A percentile compares a stretch with the other conserved stretches of the same genome.
Evolutionary conservation across 2,888 invertebrate species (phyloP).

Genomic region (Parnassius mnemosyne): DNA sequence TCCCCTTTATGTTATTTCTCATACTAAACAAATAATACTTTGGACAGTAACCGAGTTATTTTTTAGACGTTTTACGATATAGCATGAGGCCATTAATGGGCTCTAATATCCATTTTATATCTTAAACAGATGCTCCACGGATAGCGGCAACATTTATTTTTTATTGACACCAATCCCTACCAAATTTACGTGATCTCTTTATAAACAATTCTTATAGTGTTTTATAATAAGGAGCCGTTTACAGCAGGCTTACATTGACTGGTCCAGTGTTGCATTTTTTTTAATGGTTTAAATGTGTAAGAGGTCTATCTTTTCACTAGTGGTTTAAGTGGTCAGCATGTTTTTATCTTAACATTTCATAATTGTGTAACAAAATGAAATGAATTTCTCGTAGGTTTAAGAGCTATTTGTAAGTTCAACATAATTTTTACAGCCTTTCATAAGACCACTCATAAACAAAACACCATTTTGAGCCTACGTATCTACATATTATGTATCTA

Average conservation of each 20-base stretch:
- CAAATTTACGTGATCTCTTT: constrained; percentile 24
- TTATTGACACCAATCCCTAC: constrained; percentile 15
- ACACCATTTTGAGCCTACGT: too few species aligned
- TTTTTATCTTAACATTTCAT: not conserved
- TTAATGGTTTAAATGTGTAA: constrained; percentile 3
- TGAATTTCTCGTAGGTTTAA: too few species aligned
- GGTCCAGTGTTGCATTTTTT: not conserved
- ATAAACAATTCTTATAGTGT: not conserved
- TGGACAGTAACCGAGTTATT: constrained; percentile 7
- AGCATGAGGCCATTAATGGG: constrained; percentile 31
- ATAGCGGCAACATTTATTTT: constrained; percentile 27
- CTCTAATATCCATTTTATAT: constrained; percentile 34
- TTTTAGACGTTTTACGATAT: constrained; percentile 21
- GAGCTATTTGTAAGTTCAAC: too few species aligned
- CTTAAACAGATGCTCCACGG: constrained; percentile 34
- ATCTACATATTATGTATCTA: too few species aligned
- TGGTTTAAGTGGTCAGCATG: constrained; percentile 4
- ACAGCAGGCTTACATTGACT: not conserved
- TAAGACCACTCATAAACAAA: too few species aligned
- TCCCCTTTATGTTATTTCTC: constrained; percentile 5
- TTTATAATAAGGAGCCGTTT: not conserved
- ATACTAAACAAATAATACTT: constrained; percentile 3
- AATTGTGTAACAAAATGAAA: not conserved
- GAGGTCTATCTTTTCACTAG: not conserved
- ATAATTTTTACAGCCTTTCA: too few species aligned